phyloP scores from a whole-genome alignment of 1,140 invertebrate genomes.

The Cardiocondyla obscurior region DNA sequence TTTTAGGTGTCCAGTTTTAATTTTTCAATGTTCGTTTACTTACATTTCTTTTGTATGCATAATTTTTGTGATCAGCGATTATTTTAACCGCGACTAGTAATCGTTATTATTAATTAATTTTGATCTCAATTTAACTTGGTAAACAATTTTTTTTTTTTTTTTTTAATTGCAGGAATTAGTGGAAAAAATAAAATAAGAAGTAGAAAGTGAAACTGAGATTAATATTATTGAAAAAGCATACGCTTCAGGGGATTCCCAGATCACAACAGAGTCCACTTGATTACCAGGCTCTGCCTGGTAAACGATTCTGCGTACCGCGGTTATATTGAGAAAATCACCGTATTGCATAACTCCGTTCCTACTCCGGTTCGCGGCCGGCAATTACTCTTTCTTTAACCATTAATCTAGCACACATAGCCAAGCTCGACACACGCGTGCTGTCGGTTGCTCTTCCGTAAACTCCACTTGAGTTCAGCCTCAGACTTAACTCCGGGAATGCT shows the following conservation, averaged over 20 bases:
- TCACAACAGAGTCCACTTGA: not conserved
- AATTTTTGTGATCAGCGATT: not conserved
- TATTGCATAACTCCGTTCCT: slow-evolving; percentile 15
- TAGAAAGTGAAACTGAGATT: too few relatives aligned
- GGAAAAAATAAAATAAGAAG: too few relatives aligned
- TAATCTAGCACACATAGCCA: not conserved
- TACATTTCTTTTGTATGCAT: not conserved
- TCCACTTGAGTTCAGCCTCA: not conserved
- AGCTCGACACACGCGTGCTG: not conserved
- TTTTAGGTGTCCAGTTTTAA: not conserved
- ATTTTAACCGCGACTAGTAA: not conserved
- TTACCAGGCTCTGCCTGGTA: not conserved
- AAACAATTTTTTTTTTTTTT: too few relatives aligned
- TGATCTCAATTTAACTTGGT: too few relatives aligned
- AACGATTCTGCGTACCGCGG: not conserved
- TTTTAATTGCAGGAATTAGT: too few relatives aligned
- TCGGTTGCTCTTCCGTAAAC: not conserved
- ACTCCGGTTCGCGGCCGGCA: not conserved
- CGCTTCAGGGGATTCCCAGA: not conserved
- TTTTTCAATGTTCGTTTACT: not conserved
- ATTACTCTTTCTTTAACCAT: slow-evolving; percentile 9
- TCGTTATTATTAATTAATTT: too few relatives aligned
- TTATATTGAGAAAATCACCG: slow-evolving; percentile 10
- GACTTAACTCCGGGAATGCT: not conserved
- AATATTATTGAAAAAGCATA: too few relatives aligned